Evolutionary conservation across 2,888 invertebrate species (phyloP).

Genomic region (Plebejus anna): DNA sequence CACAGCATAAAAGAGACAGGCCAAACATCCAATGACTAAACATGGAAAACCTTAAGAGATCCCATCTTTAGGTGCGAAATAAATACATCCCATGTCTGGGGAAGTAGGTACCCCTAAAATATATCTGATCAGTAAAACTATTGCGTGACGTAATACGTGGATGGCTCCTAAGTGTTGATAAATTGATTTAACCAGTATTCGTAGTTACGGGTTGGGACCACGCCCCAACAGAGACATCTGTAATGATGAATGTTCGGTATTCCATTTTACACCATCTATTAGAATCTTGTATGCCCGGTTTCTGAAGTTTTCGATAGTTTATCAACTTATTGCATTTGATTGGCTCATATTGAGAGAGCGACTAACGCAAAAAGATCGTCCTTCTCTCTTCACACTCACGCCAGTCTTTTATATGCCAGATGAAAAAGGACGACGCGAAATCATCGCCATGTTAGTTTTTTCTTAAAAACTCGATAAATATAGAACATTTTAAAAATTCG

Average conservation of each 20-base stretch:
- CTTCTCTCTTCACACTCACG: no score
- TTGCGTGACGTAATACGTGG: not conserved
- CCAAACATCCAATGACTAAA: not conserved
- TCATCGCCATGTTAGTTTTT: no score
- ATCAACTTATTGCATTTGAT: no score
- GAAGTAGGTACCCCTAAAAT: not conserved
- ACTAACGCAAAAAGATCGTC: no score
- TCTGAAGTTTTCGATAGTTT: not conserved
- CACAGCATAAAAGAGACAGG: not conserved
- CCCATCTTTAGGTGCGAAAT: no score
- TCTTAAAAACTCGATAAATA: no score
- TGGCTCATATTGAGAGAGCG: no score
- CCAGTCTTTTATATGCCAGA: no score
- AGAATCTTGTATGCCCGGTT: not conserved
- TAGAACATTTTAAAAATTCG: no score
- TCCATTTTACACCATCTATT: slow-evolving; percentile 11
- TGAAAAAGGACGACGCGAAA: no score
- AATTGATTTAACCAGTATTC: slow-evolving; percentile 24
- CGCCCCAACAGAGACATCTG: slow-evolving; percentile 10
- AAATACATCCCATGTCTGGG: no score
- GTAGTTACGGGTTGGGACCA: slow-evolving; percentile 14
- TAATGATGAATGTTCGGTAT: slow-evolving; percentile 4
- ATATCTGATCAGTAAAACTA: not conserved
- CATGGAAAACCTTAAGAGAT: no score
- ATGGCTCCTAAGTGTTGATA: not conserved